These are phyloP conservation scores for Oryzias melastigma DNA, from an alignment of 2,113 vertebrate species.

Conservation along the genomic window DNA sequence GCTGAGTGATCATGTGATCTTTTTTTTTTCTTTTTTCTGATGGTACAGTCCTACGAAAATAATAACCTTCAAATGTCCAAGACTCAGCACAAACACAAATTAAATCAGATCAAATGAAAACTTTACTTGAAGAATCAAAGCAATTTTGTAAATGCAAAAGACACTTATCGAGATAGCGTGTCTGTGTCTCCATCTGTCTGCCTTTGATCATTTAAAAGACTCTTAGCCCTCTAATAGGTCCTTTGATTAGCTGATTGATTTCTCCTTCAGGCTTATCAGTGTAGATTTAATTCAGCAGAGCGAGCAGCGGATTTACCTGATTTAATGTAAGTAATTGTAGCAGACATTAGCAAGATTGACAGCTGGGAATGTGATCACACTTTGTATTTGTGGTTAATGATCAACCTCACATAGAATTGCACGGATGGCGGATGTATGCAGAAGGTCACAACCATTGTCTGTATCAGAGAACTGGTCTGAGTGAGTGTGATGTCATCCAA, in stretches of 20 bases:
- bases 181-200: conserved; percentile 23
- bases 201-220: conserved; percentile 35
- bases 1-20: neutral
- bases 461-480: too few species aligned
- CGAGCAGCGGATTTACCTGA: conserved; percentile 38
- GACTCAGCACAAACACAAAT: conserved; percentile 27
- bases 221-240: conserved; percentile 29
- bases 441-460: neutral
- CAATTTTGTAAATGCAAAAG: conserved; percentile 47
- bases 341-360: conserved; percentile 28
- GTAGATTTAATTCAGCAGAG: conserved; percentile 51
- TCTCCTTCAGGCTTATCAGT: conserved; percentile 49
- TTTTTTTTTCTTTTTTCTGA: conserved; percentile 3
- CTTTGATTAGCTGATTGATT: conserved; percentile 59
- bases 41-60: neutral
- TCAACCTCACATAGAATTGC: neutral
- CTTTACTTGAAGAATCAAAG: conserved; percentile 15
- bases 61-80: conserved; percentile 2
- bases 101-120: conserved; percentile 35
- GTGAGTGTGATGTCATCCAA: too few species aligned
- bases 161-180: conserved; percentile 28
- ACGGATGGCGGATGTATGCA: neutral
- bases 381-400: neutral
- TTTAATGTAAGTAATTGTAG: conserved; percentile 53
- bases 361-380: conserved; percentile 7